Evolutionary conservation across 2,797 vertebrate species (phyloP), one percentile per base, ranked within the genome.

Genomic region (Odontamblyopus rebecca): DNA sequence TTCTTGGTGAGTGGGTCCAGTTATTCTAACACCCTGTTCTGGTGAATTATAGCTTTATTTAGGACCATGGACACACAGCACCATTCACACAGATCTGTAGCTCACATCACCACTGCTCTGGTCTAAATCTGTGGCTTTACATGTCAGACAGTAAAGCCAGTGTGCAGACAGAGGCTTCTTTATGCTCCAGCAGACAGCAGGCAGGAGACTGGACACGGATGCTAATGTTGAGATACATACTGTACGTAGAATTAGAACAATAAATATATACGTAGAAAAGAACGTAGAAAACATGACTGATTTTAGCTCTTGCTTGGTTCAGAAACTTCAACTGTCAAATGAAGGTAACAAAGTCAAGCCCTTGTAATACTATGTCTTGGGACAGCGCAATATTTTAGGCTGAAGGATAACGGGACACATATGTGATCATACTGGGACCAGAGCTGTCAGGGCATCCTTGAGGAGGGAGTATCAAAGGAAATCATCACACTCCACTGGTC

Each of bases 91-190:
- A 59, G 26, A 1, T 41, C 41, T 41, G 44, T 50, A 75, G 48
- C 30, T 16, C 41, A 62, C 66, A 75, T 23, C 23, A 41, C 61
- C 54, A 70, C 69, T 26, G 69, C 75, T 32, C 75, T 77, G 74
- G 80, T 74, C 70, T 88, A 91, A 91, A 90, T 87, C 84, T 87
- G 44, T 23, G 69, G 75, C 71, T 82, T 85, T 82, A 53, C 68
- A 48, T 48, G 61, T 77, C 73, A 69, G 70, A 76, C 74, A 60
- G 75, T 82, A 75, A 79, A 82, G 80, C 78, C 77, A 53, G 73
- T 71, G 78, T 59, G 11, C 67, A 71, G 57, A 76, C 44, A 63
- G 3, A 2, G 70, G 68, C 72, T 61, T 77, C 73, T 67, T 68
- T 54, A 6, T 68, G 53, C 26, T 75, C 72, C 67, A 68, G 18